Evolutionary conservation across 2,113 vertebrate species (phyloP).

Genomic region (Falcunculus frontatus): DNA sequence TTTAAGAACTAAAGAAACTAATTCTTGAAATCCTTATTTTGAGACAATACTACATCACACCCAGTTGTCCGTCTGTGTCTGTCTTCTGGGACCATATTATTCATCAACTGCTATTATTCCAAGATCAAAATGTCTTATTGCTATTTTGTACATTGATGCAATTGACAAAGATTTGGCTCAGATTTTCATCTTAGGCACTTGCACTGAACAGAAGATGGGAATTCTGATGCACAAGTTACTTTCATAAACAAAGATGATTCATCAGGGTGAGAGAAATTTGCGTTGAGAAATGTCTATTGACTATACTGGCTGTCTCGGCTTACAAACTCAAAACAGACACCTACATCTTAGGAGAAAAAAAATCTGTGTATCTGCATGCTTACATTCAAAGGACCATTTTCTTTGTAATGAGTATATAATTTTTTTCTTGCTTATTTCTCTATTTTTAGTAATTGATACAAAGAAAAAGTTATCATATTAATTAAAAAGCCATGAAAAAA

Average conservation of each 20-base stretch:
- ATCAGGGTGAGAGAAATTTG: not conserved
- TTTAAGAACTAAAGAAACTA: not conserved
- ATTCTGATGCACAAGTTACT: not conserved
- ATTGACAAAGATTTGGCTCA: not conserved
- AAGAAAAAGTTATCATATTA: not conserved
- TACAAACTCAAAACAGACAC: not conserved
- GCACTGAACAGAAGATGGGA: not conserved
- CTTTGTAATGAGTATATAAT: not conserved
- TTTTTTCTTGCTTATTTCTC: not conserved
- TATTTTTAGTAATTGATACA: not conserved
- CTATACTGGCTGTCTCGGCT: not conserved
- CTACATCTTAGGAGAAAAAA: not conserved
- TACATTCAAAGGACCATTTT: not conserved
- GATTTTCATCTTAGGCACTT: not conserved
- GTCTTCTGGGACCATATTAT: not conserved
- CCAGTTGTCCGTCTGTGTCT: not conserved
- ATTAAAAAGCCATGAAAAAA: not conserved
- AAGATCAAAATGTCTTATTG: not conserved
- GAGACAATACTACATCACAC: not conserved
- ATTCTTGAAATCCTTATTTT: not conserved
- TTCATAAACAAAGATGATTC: not conserved
- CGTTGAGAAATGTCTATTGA: not conserved
- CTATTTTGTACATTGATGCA: not conserved
- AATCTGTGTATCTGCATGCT: not conserved
- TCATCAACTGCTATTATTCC: not conserved